These are phyloP conservation scores for Trematocara variabile DNA, from an alignment of 2,113 vertebrate genomes.

Conservation along the genomic window DNA sequence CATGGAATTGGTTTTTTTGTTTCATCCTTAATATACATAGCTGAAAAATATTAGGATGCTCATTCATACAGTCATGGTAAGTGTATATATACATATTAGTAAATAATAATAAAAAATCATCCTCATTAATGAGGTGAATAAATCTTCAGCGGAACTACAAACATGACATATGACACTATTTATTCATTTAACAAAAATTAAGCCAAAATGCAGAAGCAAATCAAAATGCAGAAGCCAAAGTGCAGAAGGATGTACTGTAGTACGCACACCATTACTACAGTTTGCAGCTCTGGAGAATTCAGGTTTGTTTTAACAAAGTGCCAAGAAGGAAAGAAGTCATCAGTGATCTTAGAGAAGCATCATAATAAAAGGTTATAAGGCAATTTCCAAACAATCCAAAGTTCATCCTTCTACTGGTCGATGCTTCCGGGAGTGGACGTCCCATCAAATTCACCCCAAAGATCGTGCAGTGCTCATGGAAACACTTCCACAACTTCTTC, in stretches of 20 bases:
- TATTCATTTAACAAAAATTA: neutral
- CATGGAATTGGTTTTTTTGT: neutral
- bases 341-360: neutral
- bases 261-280: neutral
- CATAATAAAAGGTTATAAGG: neutral
- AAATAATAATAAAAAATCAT: neutral
- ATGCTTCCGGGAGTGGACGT: neutral
- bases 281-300: neutral
- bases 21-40: neutral
- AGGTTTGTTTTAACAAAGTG: neutral
- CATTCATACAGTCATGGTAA: neutral
- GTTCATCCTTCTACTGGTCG: neutral
- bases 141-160: neutral
- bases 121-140: neutral
- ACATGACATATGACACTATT: neutral
- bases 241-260: neutral
- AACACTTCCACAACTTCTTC: rapidly evolving
- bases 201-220: neutral
- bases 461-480: rapidly evolving
- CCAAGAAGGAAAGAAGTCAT: neutral
- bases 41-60: neutral
- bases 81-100: neutral
- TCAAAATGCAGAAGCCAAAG: neutral
- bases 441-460: neutral
- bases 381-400: rapidly evolving